phyloP scores from a whole-genome alignment of 2,113 vertebrate species.

The Anguilla rostrata region DNA sequence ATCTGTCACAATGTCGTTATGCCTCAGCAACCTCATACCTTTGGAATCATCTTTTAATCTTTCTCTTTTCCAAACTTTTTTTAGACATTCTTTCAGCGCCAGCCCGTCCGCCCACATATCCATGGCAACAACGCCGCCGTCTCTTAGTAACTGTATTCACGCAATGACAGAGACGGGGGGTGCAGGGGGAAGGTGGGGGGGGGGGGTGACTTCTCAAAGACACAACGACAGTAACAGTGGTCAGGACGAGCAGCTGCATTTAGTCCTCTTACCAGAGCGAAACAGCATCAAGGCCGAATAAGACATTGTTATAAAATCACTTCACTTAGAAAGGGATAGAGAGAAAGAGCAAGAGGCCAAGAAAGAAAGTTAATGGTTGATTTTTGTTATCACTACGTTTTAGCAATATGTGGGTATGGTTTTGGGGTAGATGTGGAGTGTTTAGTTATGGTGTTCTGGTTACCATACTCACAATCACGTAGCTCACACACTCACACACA shows the following conservation, averaged over 20 bases:
- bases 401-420: background rate
- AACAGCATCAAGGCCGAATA: background rate
- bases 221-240: background rate
- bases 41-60: background rate
- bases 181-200: background rate
- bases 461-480: too few species aligned
- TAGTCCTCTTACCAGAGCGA: background rate
- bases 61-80: slow-evolving; percentile 41
- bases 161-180: slow-evolving; percentile 55
- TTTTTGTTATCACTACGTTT: too few species aligned
- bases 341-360: background rate
- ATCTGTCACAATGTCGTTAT: background rate
- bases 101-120: slow-evolving; percentile 61
- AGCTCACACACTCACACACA: too few species aligned
- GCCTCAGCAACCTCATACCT: background rate
- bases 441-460: too few species aligned
- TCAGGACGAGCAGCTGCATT: slow-evolving; percentile 4
- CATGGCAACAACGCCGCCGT: slow-evolving; percentile 65
- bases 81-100: slow-evolving; percentile 58
- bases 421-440: background rate
- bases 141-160: slow-evolving; percentile 72
- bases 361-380: too few species aligned
- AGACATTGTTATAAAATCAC: background rate
- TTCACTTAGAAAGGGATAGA: background rate
- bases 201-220: background rate